Base-by-base conservation (phyloP, 1,140 invertebrate species). In the Tetramorium parvispinum region DNA sequence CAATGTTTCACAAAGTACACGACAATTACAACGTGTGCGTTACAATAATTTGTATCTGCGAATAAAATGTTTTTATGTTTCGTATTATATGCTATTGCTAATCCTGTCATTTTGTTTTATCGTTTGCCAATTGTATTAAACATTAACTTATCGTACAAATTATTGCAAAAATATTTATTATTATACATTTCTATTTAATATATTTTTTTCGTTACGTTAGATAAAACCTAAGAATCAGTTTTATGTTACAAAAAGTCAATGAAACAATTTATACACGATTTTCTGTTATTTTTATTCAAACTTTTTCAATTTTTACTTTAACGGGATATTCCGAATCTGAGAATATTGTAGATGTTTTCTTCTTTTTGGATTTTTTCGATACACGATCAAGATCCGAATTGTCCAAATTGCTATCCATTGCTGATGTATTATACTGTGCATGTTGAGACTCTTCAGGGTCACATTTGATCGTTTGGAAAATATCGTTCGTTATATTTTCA, bases 61-160 rank as follows among this genome's bases (percentile, higher is more conserved):
- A 78, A 78, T 78, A 78, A 78, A 78, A 24, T 78, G 40, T 78
- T 78, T 78, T 63, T 63, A 78, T 78, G 59, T 65, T 77, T 63
- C 32, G 32, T 76, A 76, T 27, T 18, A 61, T 18, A 40, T 43
- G 18, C 16, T 59, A 11, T 40, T 18, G 11, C 24, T 24, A 46
- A 16, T 51, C 21, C 27, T 76, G n/a, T 43, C 40, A 5, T 16
- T 49, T 49, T 18, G n/a, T 61, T 71, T 71, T 71, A 53, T 51
- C 3, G 5, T 32, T 32, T 11, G 10, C 53, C 16, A 24, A 63
- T 32, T 27, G 32, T 70, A 46, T 46, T 49, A 65, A 66, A 70
- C 16, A 13, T 6, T 32, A 71, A 71, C 6, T 70, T 24, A 11
- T 51, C 32, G 13, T 7, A 68, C 43, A 49, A n/a, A 32, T 32